A percentile compares a stretch with the other conserved stretches of the same genome.
phyloP scores from a whole-genome alignment of 2,797 vertebrate genomes.

The Parotocinclus haroldoi region DNA sequence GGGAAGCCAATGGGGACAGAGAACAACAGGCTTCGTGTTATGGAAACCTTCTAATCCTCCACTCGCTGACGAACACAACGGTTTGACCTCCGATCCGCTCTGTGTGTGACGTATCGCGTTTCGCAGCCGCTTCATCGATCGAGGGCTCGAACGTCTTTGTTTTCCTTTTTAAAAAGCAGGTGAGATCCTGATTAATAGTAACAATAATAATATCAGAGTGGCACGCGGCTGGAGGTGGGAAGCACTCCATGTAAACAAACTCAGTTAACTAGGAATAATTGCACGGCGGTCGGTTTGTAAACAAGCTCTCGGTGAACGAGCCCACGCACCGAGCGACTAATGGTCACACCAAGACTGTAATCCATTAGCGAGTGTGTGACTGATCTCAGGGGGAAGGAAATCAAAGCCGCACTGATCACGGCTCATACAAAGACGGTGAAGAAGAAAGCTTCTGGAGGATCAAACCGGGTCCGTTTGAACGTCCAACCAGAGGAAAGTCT shows the following conservation, averaged over 20 bases:
- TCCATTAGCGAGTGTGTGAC: constrained; percentile 27
- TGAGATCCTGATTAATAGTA: constrained; percentile 45
- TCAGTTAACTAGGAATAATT: constrained; percentile 73
- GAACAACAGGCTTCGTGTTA: not conserved
- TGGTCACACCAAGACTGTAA: constrained; percentile 15
- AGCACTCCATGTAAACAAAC: constrained; percentile 70
- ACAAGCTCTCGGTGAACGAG: constrained; percentile 63
- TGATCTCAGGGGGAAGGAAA: constrained; percentile 2
- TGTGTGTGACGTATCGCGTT: not conserved
- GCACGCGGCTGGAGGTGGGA: constrained; percentile 61
- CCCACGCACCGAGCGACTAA: constrained; percentile 12
- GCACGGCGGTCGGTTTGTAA: constrained; percentile 70
- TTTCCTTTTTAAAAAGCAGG: not conserved
- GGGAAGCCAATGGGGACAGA: not conserved
- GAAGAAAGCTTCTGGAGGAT: too few relatives aligned
- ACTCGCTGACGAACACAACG: not conserved
- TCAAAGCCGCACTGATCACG: not conserved
- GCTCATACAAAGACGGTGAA: too few relatives aligned
- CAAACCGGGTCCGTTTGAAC: too few relatives aligned
- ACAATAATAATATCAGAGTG: not conserved
- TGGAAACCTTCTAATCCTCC: not conserved
- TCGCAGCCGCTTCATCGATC: not conserved
- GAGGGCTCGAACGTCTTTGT: not conserved
- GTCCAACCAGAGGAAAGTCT: too few relatives aligned
- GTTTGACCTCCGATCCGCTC: not conserved